Base-by-base conservation (phyloP, 2,888 invertebrate species). In the Drosophila macrospina region DNA sequence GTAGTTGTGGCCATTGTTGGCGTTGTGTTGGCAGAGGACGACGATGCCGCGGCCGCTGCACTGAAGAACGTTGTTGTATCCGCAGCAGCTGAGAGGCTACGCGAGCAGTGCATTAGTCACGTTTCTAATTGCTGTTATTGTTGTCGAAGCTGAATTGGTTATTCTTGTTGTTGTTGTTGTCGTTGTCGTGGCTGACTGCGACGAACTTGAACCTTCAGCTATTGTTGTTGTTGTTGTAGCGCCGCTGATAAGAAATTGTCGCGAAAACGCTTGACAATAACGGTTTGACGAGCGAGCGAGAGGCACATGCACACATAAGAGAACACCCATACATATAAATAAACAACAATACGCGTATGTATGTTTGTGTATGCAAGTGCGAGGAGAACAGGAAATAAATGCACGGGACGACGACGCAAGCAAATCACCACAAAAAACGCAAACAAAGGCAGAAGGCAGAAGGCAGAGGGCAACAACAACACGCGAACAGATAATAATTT, bases 61-160 rank as follows among this genome's bases (percentile, higher is more conserved):
- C 69, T 72, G 16, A 80, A 85, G 68, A 85, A 82, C 71, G 86
- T 85, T 62, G 83, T 78, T 93, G 94, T 95, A 83, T 91, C 91
- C 93, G 94, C 95, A 93, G 94, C 94, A 94, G 94, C 95, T 93
- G 94, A 94, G 93, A 94, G 94, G 93, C 94, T 95, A 93, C 95
- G 95, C 93, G 95, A 95, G 94, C 95, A 95, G 93, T 95, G 95
- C 95, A 95, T 95, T 90, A 87, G 87, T 87, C 85, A 87, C 89
- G 74, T 81, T 78, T 73, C 60, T 56, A 51, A 62, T 70, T 78
- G 55, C 62, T 52, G 48, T 41, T 65, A 45, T 60, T 50, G 45
- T 55, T 56, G 37, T 44, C 34, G 41, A 50, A 50, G n/a, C 41
- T 41, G 5, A 48, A 57, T 28, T 56, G 54, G 48, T 65, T 51